These are phyloP conservation scores for Holacanthella duospinosa DNA, from an alignment of 2,888 invertebrate species.

Conservation along the genomic window DNA sequence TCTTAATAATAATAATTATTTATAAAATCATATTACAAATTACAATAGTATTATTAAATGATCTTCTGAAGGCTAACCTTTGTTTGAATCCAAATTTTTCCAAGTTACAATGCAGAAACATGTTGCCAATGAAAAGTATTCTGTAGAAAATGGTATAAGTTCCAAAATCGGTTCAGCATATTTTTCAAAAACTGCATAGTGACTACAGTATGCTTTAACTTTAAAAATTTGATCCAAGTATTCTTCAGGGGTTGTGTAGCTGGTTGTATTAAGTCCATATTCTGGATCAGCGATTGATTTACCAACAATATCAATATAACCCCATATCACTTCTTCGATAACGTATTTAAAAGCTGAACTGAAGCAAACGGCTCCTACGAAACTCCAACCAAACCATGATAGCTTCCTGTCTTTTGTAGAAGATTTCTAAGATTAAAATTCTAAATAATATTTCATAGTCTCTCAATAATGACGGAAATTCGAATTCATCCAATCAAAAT, in stretches of 20 bases:
- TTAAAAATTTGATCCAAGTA: background rate
- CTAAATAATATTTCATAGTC: no score
- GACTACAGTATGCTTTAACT: background rate
- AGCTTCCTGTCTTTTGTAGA: background rate
- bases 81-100: slow-evolving; percentile 3
- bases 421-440: no score
- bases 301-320: slow-evolving; percentile 6
- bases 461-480: no score
- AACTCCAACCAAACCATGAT: background rate
- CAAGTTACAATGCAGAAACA: slow-evolving; percentile 4
- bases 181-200: background rate
- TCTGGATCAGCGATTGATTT: background rate
- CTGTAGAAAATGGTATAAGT: slow-evolving; percentile 2
- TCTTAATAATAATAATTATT: no score
- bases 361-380: slow-evolving; percentile 2
- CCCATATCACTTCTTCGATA: slow-evolving; percentile 1
- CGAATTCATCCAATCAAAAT: no score
- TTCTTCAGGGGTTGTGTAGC: background rate
- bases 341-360: slow-evolving; percentile 1
- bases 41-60: no score
- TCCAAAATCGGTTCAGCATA: background rate
- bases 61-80: no score
- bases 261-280: slow-evolving; percentile 3
- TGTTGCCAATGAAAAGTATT: slow-evolving; percentile 8
- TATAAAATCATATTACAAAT: no score